Evolutionary conservation across 2,797 vertebrate species (phyloP), one percentile per base, ranked within the genome.

Genomic region (Loris lydekkerianus): DNA sequence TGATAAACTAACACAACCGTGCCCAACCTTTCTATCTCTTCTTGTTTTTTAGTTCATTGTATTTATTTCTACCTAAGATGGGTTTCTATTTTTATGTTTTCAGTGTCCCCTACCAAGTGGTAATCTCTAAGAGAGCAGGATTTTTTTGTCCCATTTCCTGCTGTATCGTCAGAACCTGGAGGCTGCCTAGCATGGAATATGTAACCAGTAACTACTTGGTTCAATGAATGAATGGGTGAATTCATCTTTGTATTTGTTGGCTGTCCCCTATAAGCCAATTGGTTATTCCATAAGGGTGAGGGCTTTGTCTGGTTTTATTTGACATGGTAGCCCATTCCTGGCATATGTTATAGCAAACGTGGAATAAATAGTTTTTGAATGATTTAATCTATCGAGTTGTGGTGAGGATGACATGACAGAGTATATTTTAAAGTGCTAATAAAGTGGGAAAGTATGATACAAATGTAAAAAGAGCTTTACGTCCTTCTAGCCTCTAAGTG

Each of bases 41-140:
- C 29, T 76, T 75, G 46, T 83, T 87, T 85, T 70, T 85, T 70
- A 43, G 25, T 90, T 77, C 13, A 90, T 9, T 92, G 23, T 10
- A 11, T 80, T 70, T 78, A 88, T 94, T 82, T 93, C 14, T 6
- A 82, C 4, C 5, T 1, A 70, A 31, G 21, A 58, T 72, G n/a
- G 29, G 46, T 91, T 86, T 86, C 65, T 89, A 58, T 94, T 96
- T 75, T n/a, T 81, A 87, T 63, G 14, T 61, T 96, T 81, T 56
- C 31, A 70, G 69, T 82, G 15, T 82, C 34, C 10, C 0, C 78
- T 89, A 11, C 25, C 70, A 14, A 85, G 14, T 61, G 49, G 58
- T 34, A 46, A 76, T 37, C 31, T 89, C 40, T 25, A 89, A 82
- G n/a, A 93, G 91, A 10, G 9, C 29, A 94, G 13, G 6, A 6